A percentile compares a stretch with the other conserved stretches of the same genome.
These are phyloP conservation scores for Drosophila histrio DNA, from an alignment of 2,888 invertebrate species.

Conservation along the genomic window DNA sequence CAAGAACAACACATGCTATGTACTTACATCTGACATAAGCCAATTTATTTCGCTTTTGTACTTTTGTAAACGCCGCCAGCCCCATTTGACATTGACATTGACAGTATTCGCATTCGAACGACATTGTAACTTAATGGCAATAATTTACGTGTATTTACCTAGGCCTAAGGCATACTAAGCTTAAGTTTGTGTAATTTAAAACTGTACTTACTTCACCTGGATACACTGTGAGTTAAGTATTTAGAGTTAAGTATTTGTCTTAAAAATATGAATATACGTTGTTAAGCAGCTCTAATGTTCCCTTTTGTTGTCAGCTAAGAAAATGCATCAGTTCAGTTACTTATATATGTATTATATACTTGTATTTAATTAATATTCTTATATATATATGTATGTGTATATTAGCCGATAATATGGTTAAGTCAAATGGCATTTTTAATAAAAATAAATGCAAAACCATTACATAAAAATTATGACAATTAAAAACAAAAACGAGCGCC, in stretches of 20 bases:
- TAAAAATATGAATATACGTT: not conserved
- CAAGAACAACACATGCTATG: not conserved
- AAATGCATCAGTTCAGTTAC: conserved; percentile 37
- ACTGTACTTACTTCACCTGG: conserved; percentile 32
- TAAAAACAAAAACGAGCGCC: conserved; percentile 47
- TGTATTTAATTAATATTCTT: conserved; percentile 21
- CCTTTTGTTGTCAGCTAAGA: conserved; percentile 38
- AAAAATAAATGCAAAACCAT: conserved; percentile 43
- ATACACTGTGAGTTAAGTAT: conserved; percentile 30
- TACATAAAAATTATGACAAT: not conserved
- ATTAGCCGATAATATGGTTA: conserved; percentile 39
- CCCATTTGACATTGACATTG: conserved; percentile 19
- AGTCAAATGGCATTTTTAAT: conserved; percentile 64
- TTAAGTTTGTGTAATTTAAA: conserved; percentile 36
- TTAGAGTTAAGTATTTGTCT: not conserved
- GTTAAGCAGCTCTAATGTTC: conserved; percentile 31
- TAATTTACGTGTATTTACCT: conserved; percentile 77
- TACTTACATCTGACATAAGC: conserved; percentile 22
- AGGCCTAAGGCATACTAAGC: conserved; percentile 47
- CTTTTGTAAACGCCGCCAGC: conserved; percentile 47
- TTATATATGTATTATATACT: conserved; percentile 29
- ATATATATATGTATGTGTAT: conserved; percentile 26
- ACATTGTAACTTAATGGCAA: conserved; percentile 81
- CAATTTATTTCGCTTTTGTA: conserved; percentile 61
- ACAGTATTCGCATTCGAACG: conserved; percentile 75